These are phyloP conservation scores for Agonopterix heracliana DNA, from an alignment of 2,888 invertebrate species.

Conservation along the genomic window DNA sequence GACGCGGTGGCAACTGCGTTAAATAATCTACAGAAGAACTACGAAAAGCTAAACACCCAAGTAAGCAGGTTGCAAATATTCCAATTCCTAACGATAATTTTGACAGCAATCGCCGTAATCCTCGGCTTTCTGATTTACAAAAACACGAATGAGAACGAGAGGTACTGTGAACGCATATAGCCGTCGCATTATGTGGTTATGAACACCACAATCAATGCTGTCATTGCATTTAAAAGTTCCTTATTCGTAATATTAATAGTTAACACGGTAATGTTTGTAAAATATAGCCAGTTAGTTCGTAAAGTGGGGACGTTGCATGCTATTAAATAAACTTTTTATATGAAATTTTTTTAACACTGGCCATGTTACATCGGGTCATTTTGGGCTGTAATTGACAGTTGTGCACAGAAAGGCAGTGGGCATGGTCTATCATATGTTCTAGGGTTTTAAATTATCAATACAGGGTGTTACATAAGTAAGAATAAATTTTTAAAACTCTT, in stretches of 20 bases:
- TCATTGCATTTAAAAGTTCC: constrained; percentile 23
- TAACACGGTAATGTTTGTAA: constrained; percentile 35
- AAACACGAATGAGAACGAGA: constrained; percentile 34
- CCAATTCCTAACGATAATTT: constrained; percentile 45
- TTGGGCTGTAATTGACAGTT: too few relatives aligned
- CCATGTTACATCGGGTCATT: too few relatives aligned
- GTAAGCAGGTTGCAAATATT: constrained; percentile 46
- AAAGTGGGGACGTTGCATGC: constrained; percentile 29
- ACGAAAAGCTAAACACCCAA: constrained; percentile 42
- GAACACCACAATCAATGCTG: constrained; percentile 38
- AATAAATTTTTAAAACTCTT: too few relatives aligned
- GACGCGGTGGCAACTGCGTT: constrained; percentile 85
- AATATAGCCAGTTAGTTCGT: constrained; percentile 31
- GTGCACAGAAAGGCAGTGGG: too few relatives aligned
- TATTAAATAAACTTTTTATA: neutral
- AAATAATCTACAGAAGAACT: constrained; percentile 50
- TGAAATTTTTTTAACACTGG: neutral
- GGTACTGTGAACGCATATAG: constrained; percentile 59
- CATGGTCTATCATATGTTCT: too few relatives aligned
- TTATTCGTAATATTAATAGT: constrained; percentile 26
- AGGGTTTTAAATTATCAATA: too few relatives aligned
- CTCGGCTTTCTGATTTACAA: constrained; percentile 51
- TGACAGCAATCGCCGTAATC: constrained; percentile 43
- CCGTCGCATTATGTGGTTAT: constrained; percentile 47
- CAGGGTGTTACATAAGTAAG: too few relatives aligned